Evolutionary conservation across 1,140 invertebrate genomes (phyloP), one percentile per base, ranked within the genome.

Genomic region (Drosophila tropicalis): DNA sequence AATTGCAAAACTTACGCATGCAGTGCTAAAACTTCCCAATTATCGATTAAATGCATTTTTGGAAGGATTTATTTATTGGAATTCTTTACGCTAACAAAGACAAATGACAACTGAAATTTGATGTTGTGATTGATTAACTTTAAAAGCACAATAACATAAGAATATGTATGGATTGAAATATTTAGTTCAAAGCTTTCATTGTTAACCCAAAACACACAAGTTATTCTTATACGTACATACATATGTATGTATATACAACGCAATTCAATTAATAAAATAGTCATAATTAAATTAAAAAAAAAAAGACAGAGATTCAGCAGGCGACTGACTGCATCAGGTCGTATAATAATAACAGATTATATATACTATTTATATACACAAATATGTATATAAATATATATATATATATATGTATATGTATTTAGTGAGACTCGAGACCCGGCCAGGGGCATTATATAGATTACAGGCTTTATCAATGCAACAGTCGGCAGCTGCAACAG

Each of bases 191-290:
- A 58, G 56, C 56, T 67, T 64, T 67, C 19, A 54, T 34, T 60
- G 25, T 41, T 40, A 36, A 3, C 17, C 32, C 25, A 47, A 32
- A 54, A 39, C 32, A 63, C 19, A 12, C 32, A 67, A 25, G 67
- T 12, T 62, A 62, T 54, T 67, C 70, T 72, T 76, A 76, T 71
- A 22, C 22, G 3, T 22, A 22, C n/a, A n/a, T n/a, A n/a, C n/a
- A n/a, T 22, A 22, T 22, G 1, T 22, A 22, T 5, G 6, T 29
- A 29, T 29, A 29, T 29, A 71, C 71, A 76, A 76, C 75, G 82
- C 78, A 89, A 71, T 87, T 86, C 67, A 79, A 86, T 86, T 86
- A 86, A 89, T 83, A 79, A 86, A 87, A 80, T 70, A 68, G 76
- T 87, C 79, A 82, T 86, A 86, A 86, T 86, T 86, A 87, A 86